Percentiles rank a stretch among this genome's conserved stretches.
phyloP scores from a whole-genome alignment of 1,140 invertebrate species.

The Maniola jurtina region DNA sequence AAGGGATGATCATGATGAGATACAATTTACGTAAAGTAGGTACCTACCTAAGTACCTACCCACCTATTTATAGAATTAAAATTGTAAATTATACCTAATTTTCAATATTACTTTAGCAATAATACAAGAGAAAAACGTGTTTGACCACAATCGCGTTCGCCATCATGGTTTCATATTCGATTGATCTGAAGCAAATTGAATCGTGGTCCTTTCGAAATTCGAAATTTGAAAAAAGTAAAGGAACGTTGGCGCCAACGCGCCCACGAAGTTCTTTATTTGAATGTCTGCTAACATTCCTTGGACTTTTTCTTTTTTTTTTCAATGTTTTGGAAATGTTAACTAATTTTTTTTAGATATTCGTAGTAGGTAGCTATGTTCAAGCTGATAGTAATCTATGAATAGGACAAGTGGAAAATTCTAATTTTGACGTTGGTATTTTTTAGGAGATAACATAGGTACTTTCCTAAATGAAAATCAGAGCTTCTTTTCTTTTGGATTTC shows the following conservation, averaged over 20 bases:
- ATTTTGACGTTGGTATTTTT: background rate
- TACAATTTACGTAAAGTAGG: too few relatives aligned
- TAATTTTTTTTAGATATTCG: constrained; percentile 4
- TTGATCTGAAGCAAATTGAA: constrained; percentile 49
- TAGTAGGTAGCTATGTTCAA: too few relatives aligned
- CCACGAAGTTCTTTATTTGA: constrained; percentile 56
- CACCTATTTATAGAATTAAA: too few relatives aligned
- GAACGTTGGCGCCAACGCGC: constrained; percentile 72
- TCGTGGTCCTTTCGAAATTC: constrained; percentile 44
- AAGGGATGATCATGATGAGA: too few relatives aligned
- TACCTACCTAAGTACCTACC: too few relatives aligned
- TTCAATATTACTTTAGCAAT: constrained; percentile 10
- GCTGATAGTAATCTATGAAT: background rate
- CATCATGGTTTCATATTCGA: constrained; percentile 27
- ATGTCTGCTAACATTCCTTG: constrained; percentile 45
- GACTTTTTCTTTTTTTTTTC: constrained; percentile 28
- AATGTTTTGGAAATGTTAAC: constrained; percentile 31
- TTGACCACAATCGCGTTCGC: constrained; percentile 26
- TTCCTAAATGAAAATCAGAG: too few relatives aligned
- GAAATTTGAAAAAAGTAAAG: constrained; percentile 49
- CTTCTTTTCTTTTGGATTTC: too few relatives aligned
- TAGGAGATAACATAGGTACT: background rate
- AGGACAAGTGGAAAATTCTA: too few relatives aligned
- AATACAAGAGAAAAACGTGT: constrained; percentile 10
- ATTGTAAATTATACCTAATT: too few relatives aligned